Evolutionary conservation across 2,888 invertebrate genomes (phyloP), one percentile per base, ranked within the genome.

Genomic region (Eupithecia centaureata): DNA sequence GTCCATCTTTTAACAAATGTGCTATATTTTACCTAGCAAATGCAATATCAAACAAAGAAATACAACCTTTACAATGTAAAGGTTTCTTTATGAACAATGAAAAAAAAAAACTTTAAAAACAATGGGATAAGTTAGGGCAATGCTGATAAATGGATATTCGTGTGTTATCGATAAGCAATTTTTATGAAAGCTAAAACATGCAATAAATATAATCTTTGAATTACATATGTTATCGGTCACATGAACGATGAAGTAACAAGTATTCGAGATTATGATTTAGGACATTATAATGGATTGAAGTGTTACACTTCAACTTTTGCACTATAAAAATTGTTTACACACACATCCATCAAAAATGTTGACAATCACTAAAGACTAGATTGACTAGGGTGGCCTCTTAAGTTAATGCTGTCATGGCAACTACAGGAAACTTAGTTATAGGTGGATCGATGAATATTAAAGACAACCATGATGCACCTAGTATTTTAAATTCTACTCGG

Each of bases 401-500:
- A 61, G 22, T n/a, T 32, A 61, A 56, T 28, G 28, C 13, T 15
- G 15, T 27, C 15, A 52, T 27, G 10, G 13, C 10, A 47, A 5
- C 52, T 28, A 38, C 63, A 56, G 35, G 63, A 63, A 56, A 63
- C 62, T 28, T 32, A 56, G 38, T 52, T 25, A 18, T 30, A 52
- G 33, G 56, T 35, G 42, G 47, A 60, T 35, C 32, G 54, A 15
- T 27, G 28, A 22, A 63, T 64, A 18, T 30, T 64, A 67, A 51
- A 58, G 28, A 58, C n/a, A 47, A 27, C 32, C 33, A 51, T 56
- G 27, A 4, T 61, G 61, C 56, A 58, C 54, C 10, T 30, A 54
- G 65, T 47, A 62, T 59, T 65, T 71, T 68, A 61, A 65, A 71
- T 68, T 61, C 68, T 63, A 35, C 60, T 27, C 42, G 66, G 61